Evolutionary conservation across 2,113 vertebrate species (phyloP).

Genomic region (Myrmecophaga tridactyla): DNA sequence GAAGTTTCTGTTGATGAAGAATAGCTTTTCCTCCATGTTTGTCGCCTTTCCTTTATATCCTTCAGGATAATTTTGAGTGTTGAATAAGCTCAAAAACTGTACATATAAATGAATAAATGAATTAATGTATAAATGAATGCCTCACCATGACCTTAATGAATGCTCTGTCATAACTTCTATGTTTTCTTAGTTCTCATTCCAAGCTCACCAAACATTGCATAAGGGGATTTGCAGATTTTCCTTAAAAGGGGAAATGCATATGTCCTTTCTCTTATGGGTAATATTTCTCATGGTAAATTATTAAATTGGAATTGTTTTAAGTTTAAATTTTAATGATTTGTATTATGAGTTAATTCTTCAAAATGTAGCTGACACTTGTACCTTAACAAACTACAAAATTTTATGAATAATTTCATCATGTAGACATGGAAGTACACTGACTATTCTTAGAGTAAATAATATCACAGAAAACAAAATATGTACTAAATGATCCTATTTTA

Average conservation of each 20-base stretch:
- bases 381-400: neutral
- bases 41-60: neutral
- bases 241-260: neutral
- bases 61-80: neutral
- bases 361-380: neutral
- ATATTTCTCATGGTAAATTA: neutral
- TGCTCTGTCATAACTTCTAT: neutral
- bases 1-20: neutral
- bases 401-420: neutral
- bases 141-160: neutral
- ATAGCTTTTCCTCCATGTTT: neutral
- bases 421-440: neutral
- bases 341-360: neutral
- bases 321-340: neutral
- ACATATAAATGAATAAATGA: neutral
- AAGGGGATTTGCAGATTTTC: neutral
- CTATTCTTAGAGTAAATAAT: neutral
- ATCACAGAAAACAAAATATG: neutral
- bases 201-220: neutral
- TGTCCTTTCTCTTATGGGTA: neutral
- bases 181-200: neutral
- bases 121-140: neutral
- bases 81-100: neutral
- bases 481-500: neutral
- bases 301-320: neutral